A percentile compares a stretch with the other conserved stretches of the same genome.
Conservation (phyloP, 2,797 vertebrate genomes). For the Cyclura pinguis region DNA sequence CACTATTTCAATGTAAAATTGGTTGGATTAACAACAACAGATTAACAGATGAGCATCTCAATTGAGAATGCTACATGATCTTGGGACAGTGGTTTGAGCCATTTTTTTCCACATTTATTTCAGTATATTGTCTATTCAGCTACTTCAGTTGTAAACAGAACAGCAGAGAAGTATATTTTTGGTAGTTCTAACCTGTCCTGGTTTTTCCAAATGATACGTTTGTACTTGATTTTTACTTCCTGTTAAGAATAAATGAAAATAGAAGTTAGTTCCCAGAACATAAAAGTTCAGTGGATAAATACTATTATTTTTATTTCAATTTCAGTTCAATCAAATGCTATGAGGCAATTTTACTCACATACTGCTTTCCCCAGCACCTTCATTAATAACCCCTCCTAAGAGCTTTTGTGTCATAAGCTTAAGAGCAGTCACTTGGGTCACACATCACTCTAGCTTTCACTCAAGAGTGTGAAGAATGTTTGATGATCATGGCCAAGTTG, state of each 20-base stretch:
- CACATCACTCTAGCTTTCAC: constrained; percentile 37
- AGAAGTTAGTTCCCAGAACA: neutral
- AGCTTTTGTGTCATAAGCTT: constrained; percentile 36
- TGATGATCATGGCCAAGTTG: constrained; percentile 26
- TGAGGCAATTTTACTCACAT: neutral
- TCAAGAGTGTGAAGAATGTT: constrained; percentile 38
- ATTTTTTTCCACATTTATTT: neutral
- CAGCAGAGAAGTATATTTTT: neutral
- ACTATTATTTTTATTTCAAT: constrained; percentile 34
- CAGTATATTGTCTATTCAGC: neutral
- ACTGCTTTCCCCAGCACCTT: neutral
- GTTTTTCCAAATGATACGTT: constrained; percentile 1
- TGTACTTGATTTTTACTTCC: neutral
- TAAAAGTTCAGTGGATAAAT: constrained; percentile 5
- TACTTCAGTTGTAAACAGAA: neutral
- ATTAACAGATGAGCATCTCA: neutral
- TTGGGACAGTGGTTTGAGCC: neutral
- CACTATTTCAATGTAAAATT: neutral
- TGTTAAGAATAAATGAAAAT: neutral
- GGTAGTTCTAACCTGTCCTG: neutral
- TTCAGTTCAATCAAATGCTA: constrained; percentile 20
- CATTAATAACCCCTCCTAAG: constrained; percentile 23
- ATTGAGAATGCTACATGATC: neutral
- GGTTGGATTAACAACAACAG: neutral
- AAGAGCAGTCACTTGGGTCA: neutral